These are phyloP conservation scores for Lutjanus campechanus DNA, from an alignment of 2,797 vertebrate genomes.

Conservation along the genomic window DNA sequence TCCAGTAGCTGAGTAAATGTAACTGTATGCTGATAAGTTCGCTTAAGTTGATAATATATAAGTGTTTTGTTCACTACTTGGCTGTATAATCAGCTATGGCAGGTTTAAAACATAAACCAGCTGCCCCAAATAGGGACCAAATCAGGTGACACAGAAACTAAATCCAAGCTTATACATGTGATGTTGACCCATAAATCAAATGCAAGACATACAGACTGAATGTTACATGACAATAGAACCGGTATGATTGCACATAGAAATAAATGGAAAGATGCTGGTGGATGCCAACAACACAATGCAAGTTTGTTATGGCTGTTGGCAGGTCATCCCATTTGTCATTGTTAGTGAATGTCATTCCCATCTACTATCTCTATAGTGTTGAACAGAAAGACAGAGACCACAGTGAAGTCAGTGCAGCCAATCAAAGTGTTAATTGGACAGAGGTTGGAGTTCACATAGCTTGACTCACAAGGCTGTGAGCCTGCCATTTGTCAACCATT, in stretches of 20 bases:
- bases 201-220: neutral
- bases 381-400: neutral
- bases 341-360: neutral
- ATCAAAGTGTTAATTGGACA: neutral
- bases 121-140: neutral
- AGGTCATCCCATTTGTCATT: neutral
- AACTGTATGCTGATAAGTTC: too few species aligned
- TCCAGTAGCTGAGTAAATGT: too few species aligned
- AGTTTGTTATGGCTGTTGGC: neutral
- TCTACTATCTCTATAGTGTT: neutral
- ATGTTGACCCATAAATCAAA: neutral
- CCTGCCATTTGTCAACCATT: too few species aligned
- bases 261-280: too few species aligned
- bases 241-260: too few species aligned
- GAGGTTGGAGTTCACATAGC: too few species aligned
- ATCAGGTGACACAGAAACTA: neutral
- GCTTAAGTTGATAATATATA: too few species aligned
- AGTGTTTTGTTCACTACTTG: too few species aligned
- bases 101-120: neutral
- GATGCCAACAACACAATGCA: neutral
- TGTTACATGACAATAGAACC: too few species aligned
- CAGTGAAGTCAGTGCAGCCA: neutral
- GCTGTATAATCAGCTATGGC: too few species aligned
- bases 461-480: too few species aligned
- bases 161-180: neutral